A percentile compares a stretch with the other conserved stretches of the same genome.
Conservation (phyloP, 2,113 vertebrate species). For the Austrofundulus limnaeus region DNA sequence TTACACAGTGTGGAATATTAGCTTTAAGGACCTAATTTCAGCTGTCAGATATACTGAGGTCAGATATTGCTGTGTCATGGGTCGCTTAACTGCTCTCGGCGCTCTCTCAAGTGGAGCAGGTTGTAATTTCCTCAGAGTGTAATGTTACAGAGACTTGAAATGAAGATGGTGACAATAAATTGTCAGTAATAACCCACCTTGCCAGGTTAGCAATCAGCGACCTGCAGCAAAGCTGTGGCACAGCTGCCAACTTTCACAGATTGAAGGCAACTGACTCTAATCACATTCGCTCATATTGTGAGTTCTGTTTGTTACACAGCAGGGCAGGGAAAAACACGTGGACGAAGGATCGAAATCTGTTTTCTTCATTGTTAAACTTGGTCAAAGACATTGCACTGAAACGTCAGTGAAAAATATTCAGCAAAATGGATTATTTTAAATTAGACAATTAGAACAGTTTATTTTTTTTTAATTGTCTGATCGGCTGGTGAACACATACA, state of each 20-base stretch:
- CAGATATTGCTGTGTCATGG: conserved; percentile 22
- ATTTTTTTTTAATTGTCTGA: no score
- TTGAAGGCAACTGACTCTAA: conserved; percentile 15
- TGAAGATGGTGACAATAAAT: conserved; percentile 43
- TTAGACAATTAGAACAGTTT: no score
- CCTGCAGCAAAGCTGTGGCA: conserved; percentile 19
- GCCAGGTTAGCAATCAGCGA: conserved; percentile 33
- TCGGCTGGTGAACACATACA: no score
- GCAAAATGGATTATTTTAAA: no score
- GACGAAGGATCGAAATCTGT: background rate
- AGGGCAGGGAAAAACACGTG: background rate
- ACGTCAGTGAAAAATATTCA: no score
- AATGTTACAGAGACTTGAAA: conserved; percentile 47
- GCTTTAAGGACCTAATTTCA: conserved; percentile 23
- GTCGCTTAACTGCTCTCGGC: conserved; percentile 30
- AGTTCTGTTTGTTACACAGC: background rate
- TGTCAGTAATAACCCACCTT: conserved; percentile 32
- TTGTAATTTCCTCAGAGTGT: conserved; percentile 45
- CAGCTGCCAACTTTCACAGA: conserved; percentile 32
- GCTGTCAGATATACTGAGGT: conserved; percentile 28
- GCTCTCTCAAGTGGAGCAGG: conserved; percentile 34
- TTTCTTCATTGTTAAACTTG: background rate
- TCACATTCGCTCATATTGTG: conserved; percentile 8
- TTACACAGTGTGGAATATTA: conserved; percentile 18
- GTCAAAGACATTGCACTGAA: no score